Conservation (phyloP, 2,113 vertebrate species). For the Podilymbus podiceps region DNA sequence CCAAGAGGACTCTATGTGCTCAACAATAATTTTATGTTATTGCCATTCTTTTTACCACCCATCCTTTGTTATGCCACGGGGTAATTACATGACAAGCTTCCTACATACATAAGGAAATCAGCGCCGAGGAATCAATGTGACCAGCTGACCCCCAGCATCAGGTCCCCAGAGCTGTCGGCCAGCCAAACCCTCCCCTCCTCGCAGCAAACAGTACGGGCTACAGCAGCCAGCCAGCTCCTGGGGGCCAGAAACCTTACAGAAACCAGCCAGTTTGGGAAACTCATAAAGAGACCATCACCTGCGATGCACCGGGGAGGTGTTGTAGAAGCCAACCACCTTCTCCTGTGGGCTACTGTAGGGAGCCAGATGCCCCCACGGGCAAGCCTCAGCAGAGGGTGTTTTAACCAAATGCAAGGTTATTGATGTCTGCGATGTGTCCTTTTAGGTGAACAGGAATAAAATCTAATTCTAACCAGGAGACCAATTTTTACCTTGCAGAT, state of each 20-base stretch:
- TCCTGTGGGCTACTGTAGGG: neutral
- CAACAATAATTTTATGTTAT: neutral
- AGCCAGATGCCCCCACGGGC: neutral
- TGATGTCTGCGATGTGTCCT: neutral
- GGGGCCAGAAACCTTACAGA: neutral
- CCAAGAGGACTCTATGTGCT: neutral
- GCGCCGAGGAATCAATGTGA: neutral
- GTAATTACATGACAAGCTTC: neutral
- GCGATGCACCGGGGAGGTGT: neutral
- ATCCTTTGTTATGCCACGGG: neutral
- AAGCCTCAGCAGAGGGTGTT: neutral
- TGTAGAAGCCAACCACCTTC: neutral
- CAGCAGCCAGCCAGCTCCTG: neutral
- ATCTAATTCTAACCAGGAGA: constrained; percentile 8
- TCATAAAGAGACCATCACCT: rapidly evolving
- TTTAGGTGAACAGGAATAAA: constrained; percentile 12
- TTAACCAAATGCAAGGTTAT: neutral
- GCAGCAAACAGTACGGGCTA: neutral
- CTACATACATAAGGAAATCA: neutral
- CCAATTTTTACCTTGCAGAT: constrained; percentile 23
- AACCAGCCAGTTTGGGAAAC: neutral
- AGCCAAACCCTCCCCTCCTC: neutral
- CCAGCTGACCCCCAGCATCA: neutral
- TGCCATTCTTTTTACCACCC: neutral
- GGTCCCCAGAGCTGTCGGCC: neutral